Evolutionary conservation across 2,888 invertebrate species (phyloP).

Genomic region (Drosophila kokeensis): DNA sequence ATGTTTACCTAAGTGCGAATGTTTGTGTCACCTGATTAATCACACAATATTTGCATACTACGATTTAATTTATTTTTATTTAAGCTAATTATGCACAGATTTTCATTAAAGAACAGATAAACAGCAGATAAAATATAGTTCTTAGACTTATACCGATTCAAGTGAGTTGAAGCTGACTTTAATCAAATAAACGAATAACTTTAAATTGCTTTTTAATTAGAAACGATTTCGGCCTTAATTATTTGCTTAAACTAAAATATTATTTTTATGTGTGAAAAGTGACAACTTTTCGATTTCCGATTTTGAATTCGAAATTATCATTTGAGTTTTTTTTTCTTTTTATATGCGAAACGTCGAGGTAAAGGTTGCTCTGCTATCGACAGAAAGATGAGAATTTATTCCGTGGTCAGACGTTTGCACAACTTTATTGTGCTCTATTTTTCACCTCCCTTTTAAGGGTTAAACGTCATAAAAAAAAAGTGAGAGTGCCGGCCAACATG

Average conservation of each 20-base stretch:
- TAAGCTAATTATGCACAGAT: conserved; percentile 4
- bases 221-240: background rate
- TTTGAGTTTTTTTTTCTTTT: no score
- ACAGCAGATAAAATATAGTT: background rate
- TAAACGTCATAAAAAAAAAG: background rate
- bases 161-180: background rate
- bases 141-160: background rate
- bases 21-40: conserved; percentile 24
- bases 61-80: background rate
- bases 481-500: conserved; percentile 4
- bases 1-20: conserved; percentile 17
- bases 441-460: background rate
- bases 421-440: background rate
- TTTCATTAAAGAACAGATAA: no score
- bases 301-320: background rate
- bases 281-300: background rate
- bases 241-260: background rate
- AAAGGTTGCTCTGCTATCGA: background rate
- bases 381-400: background rate
- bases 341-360: no score
- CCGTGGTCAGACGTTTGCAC: background rate
- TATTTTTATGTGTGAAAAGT: no score
- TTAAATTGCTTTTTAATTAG: background rate
- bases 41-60: conserved; percentile 28
- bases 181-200: no score